Evolutionary conservation across 2,888 invertebrate species (phyloP), one percentile per base, ranked within the genome.

Genomic region (Eupithecia tripunctaria): DNA sequence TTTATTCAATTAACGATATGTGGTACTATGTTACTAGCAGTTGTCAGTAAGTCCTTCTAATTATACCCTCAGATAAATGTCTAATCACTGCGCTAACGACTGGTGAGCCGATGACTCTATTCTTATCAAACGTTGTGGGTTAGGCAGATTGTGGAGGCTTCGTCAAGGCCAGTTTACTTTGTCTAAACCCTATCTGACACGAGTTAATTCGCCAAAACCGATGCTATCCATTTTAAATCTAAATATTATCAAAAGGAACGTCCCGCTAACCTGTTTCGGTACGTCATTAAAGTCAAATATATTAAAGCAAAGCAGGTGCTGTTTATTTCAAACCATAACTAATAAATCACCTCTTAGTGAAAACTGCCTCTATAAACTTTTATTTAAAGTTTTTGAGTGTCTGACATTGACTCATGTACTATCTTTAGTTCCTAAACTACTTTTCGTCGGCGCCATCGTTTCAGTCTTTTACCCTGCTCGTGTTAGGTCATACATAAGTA

Each of bases 321-420:
- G 18, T 29, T 60, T 29, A 60, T 60, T 38, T 38, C 21, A 38
- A 36, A 41, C 4, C 21, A 64, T 41, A 64, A 38, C 64, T 47
- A 65, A 71, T 69, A 69, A 67, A 74, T 67, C 63, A 64, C 56
- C 43, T 27, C 25, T 64, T 14, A 38, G 27, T 38, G 1, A 64
- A 41, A 38, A 38, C 10, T 6, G n/a, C 21, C 1, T n/a, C n/a
- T 36, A 1, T 69, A 72, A 68, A 74, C 67, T 74, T 82, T 84
- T 82, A 85, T 86, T 85, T 85, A 82, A 78, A 83, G 79, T 88
- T 85, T 82, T 77, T 77, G 86, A 89, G 84, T 82, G 79, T 82
- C 83, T 82, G 87, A 88, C 88, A 87, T 82, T 84, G 84, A 84
- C 82, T 82, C 82, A 82, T 81, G 82, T 82, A 84, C 82, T 87